Conservation (phyloP, 2,113 vertebrate genomes). For the Dromiciops gliroides region DNA sequence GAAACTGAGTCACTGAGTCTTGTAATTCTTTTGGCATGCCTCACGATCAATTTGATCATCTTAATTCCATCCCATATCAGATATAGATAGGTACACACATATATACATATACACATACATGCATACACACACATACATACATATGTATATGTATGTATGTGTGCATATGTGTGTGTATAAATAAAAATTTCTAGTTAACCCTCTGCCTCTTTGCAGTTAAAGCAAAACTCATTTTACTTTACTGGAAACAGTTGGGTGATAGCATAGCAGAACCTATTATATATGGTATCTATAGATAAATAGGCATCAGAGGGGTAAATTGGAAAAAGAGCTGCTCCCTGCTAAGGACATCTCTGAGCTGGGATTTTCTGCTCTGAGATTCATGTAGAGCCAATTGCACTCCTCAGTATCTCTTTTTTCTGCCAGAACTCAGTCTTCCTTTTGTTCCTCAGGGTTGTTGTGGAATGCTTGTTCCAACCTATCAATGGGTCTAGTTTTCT, state of each 20-base stretch:
- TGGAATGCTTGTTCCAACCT: neutral
- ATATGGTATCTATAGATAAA: neutral
- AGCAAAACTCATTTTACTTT: neutral
- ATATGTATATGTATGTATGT: too few species aligned
- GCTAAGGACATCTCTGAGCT: neutral
- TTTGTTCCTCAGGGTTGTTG: neutral
- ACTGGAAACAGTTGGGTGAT: neutral
- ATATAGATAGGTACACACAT: too few species aligned
- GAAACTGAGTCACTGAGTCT: too few species aligned
- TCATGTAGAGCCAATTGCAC: neutral
- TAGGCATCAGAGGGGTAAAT: neutral
- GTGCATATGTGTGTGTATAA: too few species aligned
- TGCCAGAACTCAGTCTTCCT: neutral
- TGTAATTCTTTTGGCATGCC: too few species aligned
- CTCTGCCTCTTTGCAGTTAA: neutral
- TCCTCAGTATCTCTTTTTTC: neutral
- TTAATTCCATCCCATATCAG: too few species aligned
- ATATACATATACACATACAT: too few species aligned
- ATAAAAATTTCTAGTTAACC: neutral
- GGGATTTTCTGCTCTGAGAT: neutral
- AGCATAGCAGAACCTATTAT: neutral
- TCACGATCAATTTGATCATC: too few species aligned
- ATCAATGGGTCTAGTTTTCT: neutral
- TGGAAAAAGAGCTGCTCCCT: neutral
- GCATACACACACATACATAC: too few species aligned